Evolutionary conservation across 2,113 vertebrate genomes (phyloP).

Genomic region (Platysternon megacephalum): DNA sequence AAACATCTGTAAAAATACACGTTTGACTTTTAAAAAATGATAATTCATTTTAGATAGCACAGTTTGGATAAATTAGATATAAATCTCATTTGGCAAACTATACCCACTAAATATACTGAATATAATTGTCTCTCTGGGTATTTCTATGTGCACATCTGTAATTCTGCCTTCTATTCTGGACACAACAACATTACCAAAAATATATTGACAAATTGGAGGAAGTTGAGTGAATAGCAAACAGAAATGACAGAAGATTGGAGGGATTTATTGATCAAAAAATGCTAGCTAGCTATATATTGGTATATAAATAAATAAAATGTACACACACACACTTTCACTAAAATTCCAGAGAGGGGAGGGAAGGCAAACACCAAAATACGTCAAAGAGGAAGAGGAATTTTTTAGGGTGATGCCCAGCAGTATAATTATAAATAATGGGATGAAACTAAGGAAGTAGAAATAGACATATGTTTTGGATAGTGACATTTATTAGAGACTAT

Average conservation of each 20-base stretch:
- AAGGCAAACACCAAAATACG: background rate
- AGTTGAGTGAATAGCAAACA: background rate
- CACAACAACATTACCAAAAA: background rate
- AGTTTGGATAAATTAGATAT: background rate
- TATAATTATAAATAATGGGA: background rate
- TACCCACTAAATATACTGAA: background rate
- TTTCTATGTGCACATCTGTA: background rate
- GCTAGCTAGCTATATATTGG: background rate
- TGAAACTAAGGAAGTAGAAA: background rate
- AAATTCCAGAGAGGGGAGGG: background rate
- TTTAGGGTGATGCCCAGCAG: background rate
- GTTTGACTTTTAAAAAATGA: no score
- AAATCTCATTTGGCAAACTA: background rate
- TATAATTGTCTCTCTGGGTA: background rate
- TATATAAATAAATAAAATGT: background rate
- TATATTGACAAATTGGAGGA: background rate
- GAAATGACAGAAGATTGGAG: background rate
- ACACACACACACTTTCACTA: background rate
- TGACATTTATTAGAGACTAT: background rate
- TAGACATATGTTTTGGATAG: background rate
- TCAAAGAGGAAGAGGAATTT: background rate
- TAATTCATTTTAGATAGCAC: background rate
- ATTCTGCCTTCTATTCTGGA: background rate
- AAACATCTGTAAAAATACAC: background rate
- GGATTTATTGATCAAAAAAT: background rate